Evolutionary conservation across 23 tunicate genomes (phyloP), one percentile per base, ranked within the genome.

Genomic region (Halocynthia roretzi): DNA sequence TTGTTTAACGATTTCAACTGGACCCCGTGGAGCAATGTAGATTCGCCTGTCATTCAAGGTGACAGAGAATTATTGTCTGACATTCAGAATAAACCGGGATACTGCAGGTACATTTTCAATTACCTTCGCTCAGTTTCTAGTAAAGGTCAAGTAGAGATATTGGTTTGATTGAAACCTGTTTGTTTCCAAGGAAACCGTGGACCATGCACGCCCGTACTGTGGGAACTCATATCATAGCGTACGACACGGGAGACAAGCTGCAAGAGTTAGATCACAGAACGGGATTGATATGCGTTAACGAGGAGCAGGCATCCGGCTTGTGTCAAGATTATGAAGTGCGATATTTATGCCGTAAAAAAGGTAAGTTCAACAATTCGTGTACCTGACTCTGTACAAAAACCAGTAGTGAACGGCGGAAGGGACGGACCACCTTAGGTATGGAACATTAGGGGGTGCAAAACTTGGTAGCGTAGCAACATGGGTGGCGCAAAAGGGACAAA

Each of bases 311-410:
- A 62, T 20, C 22, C 52, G 67, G 66, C 52, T 18, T 66, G 49
- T 93, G 98, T 71, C 53, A 82, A 5, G 88, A 93, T 80, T 93
- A 93, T 54, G 91, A 93, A 93, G 98, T 93, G 5, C 84, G 98
- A 70, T 93, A 82, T 61, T 55, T 82, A 48, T 93, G 98, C 76
- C 20, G 78, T 8, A 74, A 18, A 9, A 54, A 64, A 74, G 78
- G 78, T 74, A 18, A 5, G 56, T 71, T 56, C 10, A 56, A 56
- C 62, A 56, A 58, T 4, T 15, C 4, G 17, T 58, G 15, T 15
- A 58, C 15, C 44, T 31, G 44, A 31, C 44, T 31, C 44, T 31
- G 44, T 31, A 31, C 2, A 0, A 4, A 31, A 31, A n/a, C n/a
- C n/a, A n/a, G 44, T 31, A 31, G 44, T 1, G 44, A 31, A 31